A percentile compares a stretch with the other conserved stretches of the same genome.
Evolutionary conservation across 2,113 vertebrate species (phyloP).

Genomic region (Cairina moschata): DNA sequence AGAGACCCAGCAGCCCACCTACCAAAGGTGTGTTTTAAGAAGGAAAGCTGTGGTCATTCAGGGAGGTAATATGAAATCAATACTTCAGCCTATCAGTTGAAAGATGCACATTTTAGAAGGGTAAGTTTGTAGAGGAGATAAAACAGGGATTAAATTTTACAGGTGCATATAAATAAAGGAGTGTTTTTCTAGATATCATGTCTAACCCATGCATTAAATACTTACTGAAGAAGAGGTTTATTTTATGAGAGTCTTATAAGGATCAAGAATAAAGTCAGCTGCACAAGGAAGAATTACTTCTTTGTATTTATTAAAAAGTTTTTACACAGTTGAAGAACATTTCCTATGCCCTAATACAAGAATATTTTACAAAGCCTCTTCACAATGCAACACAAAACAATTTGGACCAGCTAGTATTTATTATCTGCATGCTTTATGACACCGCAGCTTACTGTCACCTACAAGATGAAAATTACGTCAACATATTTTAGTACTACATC

Average conservation of each 20-base stretch:
- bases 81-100: neutral
- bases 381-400: neutral
- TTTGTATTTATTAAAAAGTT: constrained; percentile 24
- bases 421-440: neutral
- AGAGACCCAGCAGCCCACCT: neutral
- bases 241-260: neutral
- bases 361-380: neutral
- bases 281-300: neutral
- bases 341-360: neutral
- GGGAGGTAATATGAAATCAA: neutral
- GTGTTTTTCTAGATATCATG: neutral
- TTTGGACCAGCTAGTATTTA: neutral
- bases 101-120: neutral
- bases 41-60: neutral
- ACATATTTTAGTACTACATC: neutral
- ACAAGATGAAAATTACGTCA: neutral
- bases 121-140: neutral
- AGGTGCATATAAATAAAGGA: neutral
- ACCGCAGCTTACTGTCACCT: neutral
- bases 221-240: neutral
- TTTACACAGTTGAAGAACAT: neutral
- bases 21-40: neutral
- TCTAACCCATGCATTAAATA: neutral
- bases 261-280: neutral
- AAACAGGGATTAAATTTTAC: neutral